Percentiles rank a stretch among this genome's conserved stretches.
Conservation (phyloP, 2,888 invertebrate species). For the Ophion ellenae region DNA sequence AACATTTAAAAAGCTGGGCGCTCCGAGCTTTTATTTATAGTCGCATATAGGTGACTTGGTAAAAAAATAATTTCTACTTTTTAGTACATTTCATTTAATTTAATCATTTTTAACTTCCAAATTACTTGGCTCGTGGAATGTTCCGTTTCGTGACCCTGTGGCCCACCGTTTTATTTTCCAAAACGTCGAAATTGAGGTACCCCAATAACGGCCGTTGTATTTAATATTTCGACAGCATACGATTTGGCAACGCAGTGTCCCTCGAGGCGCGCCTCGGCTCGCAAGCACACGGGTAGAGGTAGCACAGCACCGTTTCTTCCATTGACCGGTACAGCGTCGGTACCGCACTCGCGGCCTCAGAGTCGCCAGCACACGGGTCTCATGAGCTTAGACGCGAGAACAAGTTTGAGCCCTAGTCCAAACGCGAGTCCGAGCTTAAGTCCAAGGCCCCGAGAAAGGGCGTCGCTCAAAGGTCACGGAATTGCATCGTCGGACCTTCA, state of each 20-base stretch:
- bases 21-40: no score
- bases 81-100: no score
- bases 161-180: background rate
- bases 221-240: constrained; percentile 86
- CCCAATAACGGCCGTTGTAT: background rate
- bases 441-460: constrained; percentile 77
- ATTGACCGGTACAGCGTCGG: constrained; percentile 87
- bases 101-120: no score
- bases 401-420: constrained; percentile 75
- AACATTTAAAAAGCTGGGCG: no score
- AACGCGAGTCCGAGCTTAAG: constrained; percentile 77
- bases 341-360: constrained; percentile 89
- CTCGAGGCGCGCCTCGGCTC: constrained; percentile 88
- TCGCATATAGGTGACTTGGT: no score
- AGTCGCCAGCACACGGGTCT: constrained; percentile 77
- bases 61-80: no score
- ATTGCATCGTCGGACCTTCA: constrained; percentile 71
- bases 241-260: constrained; percentile 93
- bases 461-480: constrained; percentile 74
- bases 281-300: constrained; percentile 89
- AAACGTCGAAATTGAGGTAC: background rate
- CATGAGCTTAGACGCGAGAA: constrained; percentile 69
- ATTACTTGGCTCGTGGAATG: background rate
- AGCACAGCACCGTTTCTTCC: constrained; percentile 83
- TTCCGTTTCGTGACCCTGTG: no score